phyloP scores from a whole-genome alignment of 92 coral and sea anemone species.

The Plumapathes pennacea region DNA sequence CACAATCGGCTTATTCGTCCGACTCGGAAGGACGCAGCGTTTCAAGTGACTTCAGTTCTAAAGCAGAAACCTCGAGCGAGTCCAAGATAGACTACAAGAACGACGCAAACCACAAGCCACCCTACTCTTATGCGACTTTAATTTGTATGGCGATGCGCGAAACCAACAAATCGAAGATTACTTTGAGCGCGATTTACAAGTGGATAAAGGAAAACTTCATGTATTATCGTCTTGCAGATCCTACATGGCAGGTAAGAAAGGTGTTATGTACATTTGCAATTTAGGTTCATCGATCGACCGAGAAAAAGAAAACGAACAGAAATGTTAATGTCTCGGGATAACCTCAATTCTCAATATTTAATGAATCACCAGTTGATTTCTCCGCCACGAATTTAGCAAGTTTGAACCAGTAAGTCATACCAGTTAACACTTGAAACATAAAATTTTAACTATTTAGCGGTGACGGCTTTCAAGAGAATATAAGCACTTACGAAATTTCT shows the following conservation, averaged over 20 bases:
- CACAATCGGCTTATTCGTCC: slow-evolving; percentile 57
- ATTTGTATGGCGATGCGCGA: slow-evolving; percentile 99
- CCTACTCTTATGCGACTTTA: slow-evolving; percentile 94
- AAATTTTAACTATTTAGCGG: too few relatives aligned
- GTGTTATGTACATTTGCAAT: too few relatives aligned
- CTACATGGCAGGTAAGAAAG: slow-evolving; percentile 96
- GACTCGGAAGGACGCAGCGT: slow-evolving; percentile 86
- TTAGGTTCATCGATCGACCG: too few relatives aligned
- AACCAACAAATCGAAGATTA: slow-evolving; percentile 92
- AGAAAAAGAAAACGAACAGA: too few relatives aligned
- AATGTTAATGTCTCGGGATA: too few relatives aligned
- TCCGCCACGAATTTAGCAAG: too few relatives aligned
- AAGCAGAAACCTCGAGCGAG: slow-evolving; percentile 61
- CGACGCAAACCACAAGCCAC: slow-evolving; percentile 91
- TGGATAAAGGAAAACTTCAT: slow-evolving; percentile 97
- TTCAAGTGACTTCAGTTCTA: slow-evolving; percentile 65
- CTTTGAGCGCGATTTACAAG: slow-evolving; percentile 93
- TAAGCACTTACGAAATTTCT: too few relatives aligned
- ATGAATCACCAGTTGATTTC: too few relatives aligned
- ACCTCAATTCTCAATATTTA: too few relatives aligned
- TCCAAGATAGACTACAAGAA: slow-evolving; percentile 82
- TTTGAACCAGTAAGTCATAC: too few relatives aligned
- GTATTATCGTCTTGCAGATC: slow-evolving; percentile 92
- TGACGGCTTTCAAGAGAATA: too few relatives aligned
- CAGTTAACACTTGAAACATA: too few relatives aligned